phyloP scores from a whole-genome alignment of 1,140 invertebrate genomes.

The Drosophila ironensis region DNA sequence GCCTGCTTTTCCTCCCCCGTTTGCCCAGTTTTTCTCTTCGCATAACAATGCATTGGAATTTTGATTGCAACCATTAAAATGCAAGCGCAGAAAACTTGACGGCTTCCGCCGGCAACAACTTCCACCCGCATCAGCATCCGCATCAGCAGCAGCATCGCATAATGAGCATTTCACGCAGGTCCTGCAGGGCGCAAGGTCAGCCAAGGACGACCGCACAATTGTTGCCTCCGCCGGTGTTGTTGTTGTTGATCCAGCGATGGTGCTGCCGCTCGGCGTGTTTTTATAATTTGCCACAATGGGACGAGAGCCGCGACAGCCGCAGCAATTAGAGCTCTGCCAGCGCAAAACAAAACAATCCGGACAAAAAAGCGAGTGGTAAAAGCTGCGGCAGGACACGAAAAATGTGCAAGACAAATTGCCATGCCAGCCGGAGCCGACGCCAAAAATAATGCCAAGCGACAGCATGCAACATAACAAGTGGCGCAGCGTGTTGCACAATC shows the following conservation, averaged over 20 bases:
- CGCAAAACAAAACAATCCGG: conserved; percentile 46
- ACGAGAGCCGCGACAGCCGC: conserved; percentile 48
- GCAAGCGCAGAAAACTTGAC: conserved; percentile 47
- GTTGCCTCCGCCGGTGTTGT: conserved; percentile 30
- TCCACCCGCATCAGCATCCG: conserved; percentile 21
- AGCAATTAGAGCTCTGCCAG: conserved; percentile 63
- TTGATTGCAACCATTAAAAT: conserved; percentile 78
- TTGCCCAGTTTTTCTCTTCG: not conserved
- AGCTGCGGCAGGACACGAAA: conserved; percentile 12
- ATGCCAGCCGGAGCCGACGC: conserved; percentile 36
- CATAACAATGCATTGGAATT: conserved; percentile 71
- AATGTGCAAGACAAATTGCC: conserved; percentile 49
- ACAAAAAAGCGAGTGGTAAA: conserved; percentile 8
- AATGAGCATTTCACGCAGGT: conserved; percentile 65
- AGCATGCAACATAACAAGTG: conserved; percentile 38
- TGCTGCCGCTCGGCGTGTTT: conserved; percentile 34
- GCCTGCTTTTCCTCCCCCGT: conserved; percentile 29
- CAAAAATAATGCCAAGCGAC: conserved; percentile 25
- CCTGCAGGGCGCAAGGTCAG: conserved; percentile 65
- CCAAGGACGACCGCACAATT: conserved; percentile 69
- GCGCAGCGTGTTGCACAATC: conserved; percentile 2
- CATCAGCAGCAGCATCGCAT: conserved; percentile 48
- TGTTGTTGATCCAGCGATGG: conserved; percentile 2
- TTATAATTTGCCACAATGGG: conserved; percentile 65
- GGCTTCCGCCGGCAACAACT: not conserved